Percentiles rank a stretch among this genome's conserved stretches.
Conservation (phyloP, 2,113 vertebrate species). For the Trichomycterus rosablanca region DNA sequence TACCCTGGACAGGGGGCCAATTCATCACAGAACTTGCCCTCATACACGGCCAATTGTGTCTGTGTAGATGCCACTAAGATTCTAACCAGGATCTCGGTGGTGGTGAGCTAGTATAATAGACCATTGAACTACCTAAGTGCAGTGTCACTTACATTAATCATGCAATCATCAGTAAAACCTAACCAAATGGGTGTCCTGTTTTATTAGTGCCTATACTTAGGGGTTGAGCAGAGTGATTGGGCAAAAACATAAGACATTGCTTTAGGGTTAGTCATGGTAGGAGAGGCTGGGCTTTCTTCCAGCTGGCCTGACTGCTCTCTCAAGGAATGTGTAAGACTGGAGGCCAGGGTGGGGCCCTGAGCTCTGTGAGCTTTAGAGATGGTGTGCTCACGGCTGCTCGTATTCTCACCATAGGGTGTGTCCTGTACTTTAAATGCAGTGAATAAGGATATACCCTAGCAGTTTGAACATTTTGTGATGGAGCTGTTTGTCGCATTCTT, state of each 20-base stretch:
- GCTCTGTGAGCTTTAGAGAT: conserved; percentile 41
- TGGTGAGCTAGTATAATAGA: no score
- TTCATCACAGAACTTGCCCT: no score
- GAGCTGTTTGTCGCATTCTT: background rate
- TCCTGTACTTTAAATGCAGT: conserved; percentile 29
- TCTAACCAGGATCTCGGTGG: no score
- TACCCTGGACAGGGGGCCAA: no score
- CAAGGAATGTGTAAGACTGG: conserved; percentile 73
- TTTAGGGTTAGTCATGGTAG: conserved; percentile 69
- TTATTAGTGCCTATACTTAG: conserved; percentile 24
- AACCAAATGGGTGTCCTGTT: conserved; percentile 20
- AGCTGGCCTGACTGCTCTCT: conserved; percentile 69
- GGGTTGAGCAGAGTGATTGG: conserved; percentile 40
- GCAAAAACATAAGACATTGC: conserved; percentile 62
- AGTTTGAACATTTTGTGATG: conserved; percentile 27
- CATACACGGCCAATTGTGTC: no score
- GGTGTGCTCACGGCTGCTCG: conserved; percentile 25
- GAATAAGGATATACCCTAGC: conserved; percentile 11
- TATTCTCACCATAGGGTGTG: conserved; percentile 33
- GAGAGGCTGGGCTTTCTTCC: conserved; percentile 70
- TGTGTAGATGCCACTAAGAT: no score
- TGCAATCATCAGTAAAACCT: background rate
- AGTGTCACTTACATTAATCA: no score
- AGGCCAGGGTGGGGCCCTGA: conserved; percentile 67
- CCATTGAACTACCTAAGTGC: no score